These are phyloP conservation scores for Caracal caracal DNA, from an alignment of 2,113 vertebrate genomes.

Conservation along the genomic window DNA sequence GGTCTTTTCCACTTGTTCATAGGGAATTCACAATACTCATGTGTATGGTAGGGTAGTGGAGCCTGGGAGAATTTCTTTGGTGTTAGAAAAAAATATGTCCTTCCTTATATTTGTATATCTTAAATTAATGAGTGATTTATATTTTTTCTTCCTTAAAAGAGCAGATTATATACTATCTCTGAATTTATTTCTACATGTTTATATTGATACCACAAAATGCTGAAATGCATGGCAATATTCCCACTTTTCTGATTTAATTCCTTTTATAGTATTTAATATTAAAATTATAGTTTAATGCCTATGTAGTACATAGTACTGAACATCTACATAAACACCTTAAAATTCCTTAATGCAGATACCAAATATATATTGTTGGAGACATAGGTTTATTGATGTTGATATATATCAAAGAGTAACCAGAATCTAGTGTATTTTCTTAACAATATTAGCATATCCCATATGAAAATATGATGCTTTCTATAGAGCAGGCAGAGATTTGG, in stretches of 20 bases:
- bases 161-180: background rate
- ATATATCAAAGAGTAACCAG: background rate
- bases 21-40: background rate
- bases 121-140: background rate
- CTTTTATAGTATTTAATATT: background rate
- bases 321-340: background rate
- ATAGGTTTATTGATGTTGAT: background rate
- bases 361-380: background rate
- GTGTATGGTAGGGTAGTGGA: background rate
- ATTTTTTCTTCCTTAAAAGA: background rate
- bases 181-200: background rate
- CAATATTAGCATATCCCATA: background rate
- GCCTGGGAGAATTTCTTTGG: background rate
- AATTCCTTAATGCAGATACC: background rate
- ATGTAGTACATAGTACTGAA: background rate
- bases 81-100: background rate
- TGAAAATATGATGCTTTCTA: background rate
- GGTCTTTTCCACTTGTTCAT: background rate
- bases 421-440: background rate
- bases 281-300: background rate
- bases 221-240: background rate
- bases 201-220: background rate
- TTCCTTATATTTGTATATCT: background rate
- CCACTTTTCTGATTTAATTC: background rate
- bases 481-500: background rate